Evolutionary conservation across 2,888 invertebrate species (phyloP), one percentile per base, ranked within the genome.

Genomic region (Bugula neritina): DNA sequence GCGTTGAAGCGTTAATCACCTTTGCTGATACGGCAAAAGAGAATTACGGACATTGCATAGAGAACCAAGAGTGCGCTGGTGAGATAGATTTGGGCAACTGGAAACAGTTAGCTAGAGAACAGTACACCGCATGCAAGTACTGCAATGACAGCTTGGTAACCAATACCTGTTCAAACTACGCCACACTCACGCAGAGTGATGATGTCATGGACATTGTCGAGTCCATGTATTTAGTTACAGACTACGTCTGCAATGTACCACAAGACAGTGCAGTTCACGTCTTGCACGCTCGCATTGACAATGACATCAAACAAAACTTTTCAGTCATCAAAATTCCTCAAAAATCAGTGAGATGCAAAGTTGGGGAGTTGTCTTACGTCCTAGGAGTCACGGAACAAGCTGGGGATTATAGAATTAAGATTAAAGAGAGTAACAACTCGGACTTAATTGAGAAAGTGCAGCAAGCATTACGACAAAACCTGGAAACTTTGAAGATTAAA

Each of bases 181-280:
- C 5, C 5, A 43, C 43, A 43, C 10, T 43, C 17, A 43, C 43
- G 5, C 10, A 43, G 5, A 43, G 17, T 5, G 43, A 43, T 43
- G 10, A 43, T 10, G 43, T 43, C 17, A 43, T 43, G 10, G 43
- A 43, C 43, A 43, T 63, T 13, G 31, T 63, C 27, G 29, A 63
- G 29, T 29, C 29, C 29, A 63, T 63, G 63, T 63, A 63, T 63
- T 13, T 63, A 31, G 63, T 63, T 3, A 31, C n/a, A 31, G n/a
- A 31, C 2, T 63, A 29, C n/a, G n/a, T 10, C 31, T 63, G 63
- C 31, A 31, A 27, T 31, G 17, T 63, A 29, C 31, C 27, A 10
- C 2, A 5, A 31, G 10, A 13, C 21, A 29, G 5, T 31, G 43
- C 43, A 17, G n/a, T 13, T 13, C 29, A 31, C 2, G 10, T 63